These are phyloP conservation scores for Aplochiton taeniatus DNA, from an alignment of 2,797 vertebrate species.

Conservation along the genomic window DNA sequence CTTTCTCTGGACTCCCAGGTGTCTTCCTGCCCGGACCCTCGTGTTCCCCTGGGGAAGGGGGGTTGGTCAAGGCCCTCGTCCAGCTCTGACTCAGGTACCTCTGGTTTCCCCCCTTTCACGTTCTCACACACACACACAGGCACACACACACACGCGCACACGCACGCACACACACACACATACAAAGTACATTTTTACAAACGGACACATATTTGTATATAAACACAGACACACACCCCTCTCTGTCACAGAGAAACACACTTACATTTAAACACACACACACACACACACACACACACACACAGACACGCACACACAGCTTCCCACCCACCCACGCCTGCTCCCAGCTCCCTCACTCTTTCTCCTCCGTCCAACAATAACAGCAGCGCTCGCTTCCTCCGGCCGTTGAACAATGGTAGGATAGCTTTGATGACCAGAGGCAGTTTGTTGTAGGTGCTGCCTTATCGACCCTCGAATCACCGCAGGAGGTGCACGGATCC, in stretches of 20 bases:
- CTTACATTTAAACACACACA: slow-evolving; percentile 9
- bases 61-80: slow-evolving; percentile 53
- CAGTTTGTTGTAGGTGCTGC: slow-evolving; percentile 59
- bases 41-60: slow-evolving; percentile 50
- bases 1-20: slow-evolving; percentile 75
- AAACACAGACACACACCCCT: slow-evolving; percentile 7
- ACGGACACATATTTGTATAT: not conserved
- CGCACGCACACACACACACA: not conserved
- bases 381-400: slow-evolving; percentile 76
- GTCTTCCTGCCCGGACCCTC: slow-evolving; percentile 66
- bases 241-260: slow-evolving; percentile 18
- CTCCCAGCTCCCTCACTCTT: slow-evolving; percentile 43
- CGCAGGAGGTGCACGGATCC: not conserved
- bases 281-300: slow-evolving; percentile 4
- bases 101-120: slow-evolving; percentile 28
- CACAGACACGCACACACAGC: slow-evolving; percentile 19
- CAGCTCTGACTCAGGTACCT: slow-evolving; percentile 69
- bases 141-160: not conserved
- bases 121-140: not conserved
- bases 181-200: slow-evolving; percentile 9
- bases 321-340: slow-evolving; percentile 6
- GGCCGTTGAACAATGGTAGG: slow-evolving; percentile 75
- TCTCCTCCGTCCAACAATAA: slow-evolving; percentile 79
- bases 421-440: slow-evolving; percentile 78
- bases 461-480: slow-evolving; percentile 44